Percentiles rank a stretch among this genome's conserved stretches.
Evolutionary conservation across 2,113 vertebrate genomes (phyloP).

Genomic region (Epinephelus cyanopodus): DNA sequence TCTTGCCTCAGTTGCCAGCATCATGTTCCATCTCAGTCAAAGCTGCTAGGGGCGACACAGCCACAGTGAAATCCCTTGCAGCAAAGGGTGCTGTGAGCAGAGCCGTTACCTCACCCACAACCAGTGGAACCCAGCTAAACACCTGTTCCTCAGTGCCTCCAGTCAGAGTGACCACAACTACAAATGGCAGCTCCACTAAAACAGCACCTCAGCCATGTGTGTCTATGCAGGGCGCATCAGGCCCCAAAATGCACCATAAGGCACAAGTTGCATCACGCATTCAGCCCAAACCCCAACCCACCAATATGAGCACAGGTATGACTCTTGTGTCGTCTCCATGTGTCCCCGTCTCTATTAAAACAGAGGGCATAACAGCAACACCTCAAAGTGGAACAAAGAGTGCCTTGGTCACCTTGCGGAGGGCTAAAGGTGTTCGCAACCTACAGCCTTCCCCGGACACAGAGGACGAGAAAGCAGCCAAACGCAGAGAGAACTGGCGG

Average conservation of each 20-base stretch:
- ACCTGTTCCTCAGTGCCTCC: constrained; percentile 74
- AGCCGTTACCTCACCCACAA: constrained; percentile 52
- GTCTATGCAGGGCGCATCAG: constrained; percentile 57
- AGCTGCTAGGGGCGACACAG: constrained; percentile 21
- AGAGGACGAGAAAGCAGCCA: constrained; percentile 82
- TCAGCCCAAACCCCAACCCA: constrained; percentile 48
- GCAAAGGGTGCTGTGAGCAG: constrained; percentile 36
- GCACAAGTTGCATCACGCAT: constrained; percentile 39
- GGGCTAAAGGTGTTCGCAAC: constrained; percentile 27
- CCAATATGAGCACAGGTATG: constrained; percentile 27
- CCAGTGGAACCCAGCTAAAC: constrained; percentile 54
- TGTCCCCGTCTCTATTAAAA: constrained; percentile 12
- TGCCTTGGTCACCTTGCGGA: constrained; percentile 59
- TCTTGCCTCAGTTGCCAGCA: constrained; percentile 48
- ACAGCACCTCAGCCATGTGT: constrained; percentile 55
- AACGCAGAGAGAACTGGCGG: constrained; percentile 84
- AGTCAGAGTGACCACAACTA: constrained; percentile 50
- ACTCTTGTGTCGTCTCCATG: constrained; percentile 13
- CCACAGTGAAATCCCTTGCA: constrained; percentile 31
- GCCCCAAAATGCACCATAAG: constrained; percentile 46
- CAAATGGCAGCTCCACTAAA: constrained; percentile 64
- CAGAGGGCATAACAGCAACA: constrained; percentile 21
- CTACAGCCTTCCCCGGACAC: constrained; percentile 38
- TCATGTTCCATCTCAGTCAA: constrained; percentile 35
- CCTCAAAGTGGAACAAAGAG: constrained; percentile 59